Conservation (phyloP, 2,888 invertebrate species). For the Lutraria lutraria region DNA sequence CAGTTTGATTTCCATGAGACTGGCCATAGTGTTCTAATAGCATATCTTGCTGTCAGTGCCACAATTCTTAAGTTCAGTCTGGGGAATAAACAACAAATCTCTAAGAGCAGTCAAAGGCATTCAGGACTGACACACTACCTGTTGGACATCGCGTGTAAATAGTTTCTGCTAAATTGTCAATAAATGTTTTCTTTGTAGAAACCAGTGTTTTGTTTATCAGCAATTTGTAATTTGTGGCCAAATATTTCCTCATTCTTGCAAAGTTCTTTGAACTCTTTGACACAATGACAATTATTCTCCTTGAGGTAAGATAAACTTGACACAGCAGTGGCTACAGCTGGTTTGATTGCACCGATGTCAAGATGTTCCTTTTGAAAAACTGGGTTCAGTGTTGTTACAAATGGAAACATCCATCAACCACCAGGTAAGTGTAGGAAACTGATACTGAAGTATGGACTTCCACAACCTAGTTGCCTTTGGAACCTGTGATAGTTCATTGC, state of each 20-base stretch:
- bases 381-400: constrained; percentile 35
- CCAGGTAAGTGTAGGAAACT: constrained; percentile 31
- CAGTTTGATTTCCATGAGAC: too few relatives aligned
- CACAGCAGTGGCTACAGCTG: constrained; percentile 35
- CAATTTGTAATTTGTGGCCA: constrained; percentile 33
- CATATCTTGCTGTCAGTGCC: too few relatives aligned
- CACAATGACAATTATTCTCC: constrained; percentile 47
- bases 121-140: constrained; percentile 36
- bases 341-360: constrained; percentile 40
- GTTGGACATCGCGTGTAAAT: constrained; percentile 36
- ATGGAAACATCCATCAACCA: constrained; percentile 53
- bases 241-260: constrained; percentile 33
- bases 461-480: constrained; percentile 47
- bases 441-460: constrained; percentile 33
- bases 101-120: constrained; percentile 44
- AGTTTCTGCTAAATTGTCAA: constrained; percentile 41
- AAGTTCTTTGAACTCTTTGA: constrained; percentile 6
- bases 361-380: constrained; percentile 48
- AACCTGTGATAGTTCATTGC: constrained; percentile 32
- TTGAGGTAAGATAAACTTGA: constrained; percentile 45
- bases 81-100: too few relatives aligned
- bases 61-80: too few relatives aligned
- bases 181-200: constrained; percentile 11
- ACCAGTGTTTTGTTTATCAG: constrained; percentile 12
- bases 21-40: too few relatives aligned